A percentile compares a stretch with the other conserved stretches of the same genome.
phyloP scores from a whole-genome alignment of 2,888 invertebrate genomes.

The Allophyes oxyacanthae region DNA sequence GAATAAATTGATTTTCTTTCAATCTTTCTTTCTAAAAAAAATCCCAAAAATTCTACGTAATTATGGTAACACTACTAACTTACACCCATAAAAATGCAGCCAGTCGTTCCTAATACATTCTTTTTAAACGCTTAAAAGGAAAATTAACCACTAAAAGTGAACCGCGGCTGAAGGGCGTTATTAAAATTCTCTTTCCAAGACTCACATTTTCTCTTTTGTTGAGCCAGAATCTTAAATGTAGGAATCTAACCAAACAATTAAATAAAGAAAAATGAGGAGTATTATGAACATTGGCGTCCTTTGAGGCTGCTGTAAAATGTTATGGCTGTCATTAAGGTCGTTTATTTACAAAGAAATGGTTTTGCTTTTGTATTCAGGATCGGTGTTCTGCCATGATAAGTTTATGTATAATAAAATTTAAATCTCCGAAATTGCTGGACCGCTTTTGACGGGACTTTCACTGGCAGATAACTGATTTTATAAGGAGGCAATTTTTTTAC shows the following conservation, averaged over 20 bases:
- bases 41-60: too few relatives aligned
- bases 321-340: slow-evolving; percentile 11
- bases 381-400: too few relatives aligned
- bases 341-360: slow-evolving; percentile 14
- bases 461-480: too few relatives aligned
- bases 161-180: slow-evolving; percentile 29
- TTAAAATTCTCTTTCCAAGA: slow-evolving; percentile 51
- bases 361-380: slow-evolving; percentile 8
- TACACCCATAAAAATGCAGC: slow-evolving; percentile 36
- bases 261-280: slow-evolving; percentile 34
- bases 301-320: slow-evolving; percentile 16
- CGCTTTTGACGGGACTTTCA: too few relatives aligned
- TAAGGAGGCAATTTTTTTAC: too few relatives aligned
- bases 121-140: slow-evolving; percentile 48
- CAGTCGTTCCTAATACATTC: slow-evolving; percentile 34
- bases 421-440: too few relatives aligned
- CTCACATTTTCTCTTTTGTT: slow-evolving; percentile 37
- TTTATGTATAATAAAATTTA: too few relatives aligned
- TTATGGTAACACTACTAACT: slow-evolving; percentile 27
- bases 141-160: slow-evolving; percentile 50
- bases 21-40: too few relatives aligned
- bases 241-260: slow-evolving; percentile 44
- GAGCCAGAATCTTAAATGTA: slow-evolving; percentile 4
- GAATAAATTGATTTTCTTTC: too few relatives aligned
- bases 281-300: slow-evolving; percentile 12